Percentiles rank a stretch among this genome's conserved stretches.
Evolutionary conservation across 2,888 invertebrate species (phyloP).

Genomic region (Pandemis heparana): DNA sequence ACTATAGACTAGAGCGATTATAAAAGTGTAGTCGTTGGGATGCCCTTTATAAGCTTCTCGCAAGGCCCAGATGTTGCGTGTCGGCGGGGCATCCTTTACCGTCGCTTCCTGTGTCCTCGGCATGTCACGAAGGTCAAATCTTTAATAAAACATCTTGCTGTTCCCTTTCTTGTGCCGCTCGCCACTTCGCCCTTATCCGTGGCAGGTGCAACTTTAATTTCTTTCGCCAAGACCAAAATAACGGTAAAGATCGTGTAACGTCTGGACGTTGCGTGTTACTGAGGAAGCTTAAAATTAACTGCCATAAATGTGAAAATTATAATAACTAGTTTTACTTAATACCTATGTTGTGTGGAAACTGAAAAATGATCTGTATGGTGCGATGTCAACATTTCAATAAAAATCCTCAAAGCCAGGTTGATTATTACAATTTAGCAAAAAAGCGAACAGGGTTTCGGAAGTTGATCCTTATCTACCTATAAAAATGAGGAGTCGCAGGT

Average conservation of each 20-base stretch:
- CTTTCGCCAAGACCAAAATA: conserved; percentile 8
- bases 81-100: conserved; percentile 31
- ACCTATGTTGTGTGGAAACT: neutral
- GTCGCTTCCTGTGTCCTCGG: conserved; percentile 33
- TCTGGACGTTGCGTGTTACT: conserved; percentile 21
- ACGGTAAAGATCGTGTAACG: conserved; percentile 27
- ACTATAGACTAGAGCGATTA: conserved; percentile 1
- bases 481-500: neutral
- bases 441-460: neutral
- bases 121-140: conserved; percentile 43
- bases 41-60: conserved; percentile 13
- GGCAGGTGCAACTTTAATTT: conserved; percentile 39
- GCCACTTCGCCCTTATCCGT: conserved; percentile 4
- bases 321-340: neutral
- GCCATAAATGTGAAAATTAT: neutral
- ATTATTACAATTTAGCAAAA: neutral
- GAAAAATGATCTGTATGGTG: neutral
- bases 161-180: conserved; percentile 28
- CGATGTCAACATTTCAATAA: too few species aligned
- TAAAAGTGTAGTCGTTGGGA: conserved; percentile 24
- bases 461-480: neutral
- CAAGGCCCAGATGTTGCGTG: conserved; percentile 39
- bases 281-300: conserved; percentile 27
- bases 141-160: conserved; percentile 41
- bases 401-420: neutral